Base-by-base conservation (phyloP, 2,888 invertebrate species). In the Toxonevra muliebris region DNA sequence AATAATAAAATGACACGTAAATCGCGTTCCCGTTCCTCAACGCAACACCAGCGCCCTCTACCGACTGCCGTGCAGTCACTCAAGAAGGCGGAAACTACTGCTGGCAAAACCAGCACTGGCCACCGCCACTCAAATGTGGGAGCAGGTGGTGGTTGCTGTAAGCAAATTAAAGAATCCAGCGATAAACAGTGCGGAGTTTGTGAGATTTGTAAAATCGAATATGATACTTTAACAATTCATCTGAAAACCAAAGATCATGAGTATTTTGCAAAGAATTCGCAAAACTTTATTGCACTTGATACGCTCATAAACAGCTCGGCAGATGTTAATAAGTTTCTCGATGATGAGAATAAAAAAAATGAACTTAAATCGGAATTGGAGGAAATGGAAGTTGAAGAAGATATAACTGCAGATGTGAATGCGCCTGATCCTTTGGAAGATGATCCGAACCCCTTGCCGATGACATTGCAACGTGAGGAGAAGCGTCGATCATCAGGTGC, bases 181-280 rank as follows among this genome's bases (percentile, higher is more conserved):
- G 84, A 85, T 3, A 84, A 85, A 57, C 85, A 87, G 72, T 88
- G 88, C 54, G 93, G 93, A 17, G 93, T 91, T 80, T 93, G 93
- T 86, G 93, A 93, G 86, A 91, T 94, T 83, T 94, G 94, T 84
- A 91, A 91, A 80, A 86, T 89, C 60, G 91, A 92, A 77, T 94
- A 92, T 83, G 88, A 87, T 69, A 91, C 90, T 78, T 86, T 92
- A 13, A 88, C 89, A 15, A 87, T 90, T 71, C 94, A 94, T 79
- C 86, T 93, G 19, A 90, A 91, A 73, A 91, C 91, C 42, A 91
- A 92, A 75, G 90, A 90, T 76, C 94, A 94, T 84, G 85, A 90
- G 65, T 89, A 90, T 73, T 92, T 92, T 83, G 91, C 91, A 43
- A 89, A 90, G 65, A 92, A 93, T 82, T 89, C 90, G 76, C 88